phyloP scores from a whole-genome alignment of 2,797 vertebrate species.

The Varecia variegata region DNA sequence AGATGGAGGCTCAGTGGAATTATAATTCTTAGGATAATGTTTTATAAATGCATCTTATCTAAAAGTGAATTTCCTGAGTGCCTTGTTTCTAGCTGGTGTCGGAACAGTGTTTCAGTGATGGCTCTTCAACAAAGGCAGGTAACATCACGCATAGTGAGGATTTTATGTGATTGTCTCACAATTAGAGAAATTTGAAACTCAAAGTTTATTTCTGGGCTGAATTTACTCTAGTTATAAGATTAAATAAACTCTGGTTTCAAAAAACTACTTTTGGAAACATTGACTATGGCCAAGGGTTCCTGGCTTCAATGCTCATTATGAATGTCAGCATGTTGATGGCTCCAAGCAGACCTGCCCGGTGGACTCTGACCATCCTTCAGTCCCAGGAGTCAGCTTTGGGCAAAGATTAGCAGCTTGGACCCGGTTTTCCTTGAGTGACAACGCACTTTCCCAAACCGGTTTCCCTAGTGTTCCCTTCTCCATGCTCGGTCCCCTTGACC shows the following conservation, averaged over 20 bases:
- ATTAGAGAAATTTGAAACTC: background rate
- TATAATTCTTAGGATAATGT: background rate
- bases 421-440: background rate
- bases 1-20: fast-evolving
- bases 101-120: fast-evolving
- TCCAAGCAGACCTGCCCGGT: fast-evolving
- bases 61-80: too few species aligned
- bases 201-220: background rate
- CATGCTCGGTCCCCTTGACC: background rate
- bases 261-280: background rate
- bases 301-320: fast-evolving
- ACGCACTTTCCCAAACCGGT: background rate
- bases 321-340: fast-evolving
- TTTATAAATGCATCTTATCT: background rate
- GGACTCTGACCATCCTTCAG: background rate
- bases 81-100: too few species aligned
- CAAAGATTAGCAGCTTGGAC: background rate
- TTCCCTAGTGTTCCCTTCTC: background rate
- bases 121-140: background rate
- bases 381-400: background rate
- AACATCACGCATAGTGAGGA: background rate
- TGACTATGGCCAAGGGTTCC: background rate
- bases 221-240: background rate
- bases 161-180: background rate
- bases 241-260: background rate